Conservation (phyloP, 2,113 vertebrate species). For the Psittacula cyanocephala region DNA sequence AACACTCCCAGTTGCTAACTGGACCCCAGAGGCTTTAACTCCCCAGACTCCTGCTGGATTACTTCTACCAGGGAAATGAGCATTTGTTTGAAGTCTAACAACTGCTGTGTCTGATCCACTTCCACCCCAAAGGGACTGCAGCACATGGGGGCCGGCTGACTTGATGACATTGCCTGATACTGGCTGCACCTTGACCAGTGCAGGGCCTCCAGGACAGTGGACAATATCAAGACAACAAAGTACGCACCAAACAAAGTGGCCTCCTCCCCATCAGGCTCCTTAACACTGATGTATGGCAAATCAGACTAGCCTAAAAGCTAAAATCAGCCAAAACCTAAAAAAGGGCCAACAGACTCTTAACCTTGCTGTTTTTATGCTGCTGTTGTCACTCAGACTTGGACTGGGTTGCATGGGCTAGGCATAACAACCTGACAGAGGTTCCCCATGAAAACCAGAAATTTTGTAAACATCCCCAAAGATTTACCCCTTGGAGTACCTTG, state of each 20-base stretch:
- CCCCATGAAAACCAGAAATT: not conserved
- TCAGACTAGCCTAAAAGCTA: too few species aligned
- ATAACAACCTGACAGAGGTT: not conserved
- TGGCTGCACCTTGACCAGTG: not conserved
- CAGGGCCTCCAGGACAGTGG: not conserved
- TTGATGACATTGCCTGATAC: not conserved
- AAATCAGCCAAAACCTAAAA: not conserved
- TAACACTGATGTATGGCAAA: not conserved
- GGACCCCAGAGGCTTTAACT: not conserved
- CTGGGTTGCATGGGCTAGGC: not conserved
- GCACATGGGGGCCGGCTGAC: not conserved
- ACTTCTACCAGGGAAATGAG: not conserved
- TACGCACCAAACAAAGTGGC: not conserved
- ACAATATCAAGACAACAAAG: not conserved
- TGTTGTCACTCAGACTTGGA: not conserved
- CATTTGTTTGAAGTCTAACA: not conserved
- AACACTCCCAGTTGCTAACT: not conserved
- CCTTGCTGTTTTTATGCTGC: not conserved
- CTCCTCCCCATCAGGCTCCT: not conserved
- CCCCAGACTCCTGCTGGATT: not conserved
- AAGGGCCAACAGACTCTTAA: not conserved
- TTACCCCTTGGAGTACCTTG: not conserved
- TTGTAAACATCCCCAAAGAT: not conserved
- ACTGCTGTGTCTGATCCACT: not conserved
- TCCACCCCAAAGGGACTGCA: not conserved